Conservation (phyloP, 2,888 invertebrate genomes). For the Craniophora ligustri region DNA sequence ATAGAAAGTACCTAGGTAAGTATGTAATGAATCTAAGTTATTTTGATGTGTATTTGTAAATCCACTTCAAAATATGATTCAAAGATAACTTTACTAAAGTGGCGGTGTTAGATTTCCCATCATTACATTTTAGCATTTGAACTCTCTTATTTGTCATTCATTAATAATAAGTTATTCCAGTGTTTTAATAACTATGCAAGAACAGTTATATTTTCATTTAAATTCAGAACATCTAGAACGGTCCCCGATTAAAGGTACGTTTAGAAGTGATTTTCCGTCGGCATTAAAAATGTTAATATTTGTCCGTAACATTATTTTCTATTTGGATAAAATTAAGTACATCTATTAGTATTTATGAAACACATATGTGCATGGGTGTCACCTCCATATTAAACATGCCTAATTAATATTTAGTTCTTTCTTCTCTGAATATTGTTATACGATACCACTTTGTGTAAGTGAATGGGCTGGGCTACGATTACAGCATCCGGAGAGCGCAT, state of each 20-base stretch:
- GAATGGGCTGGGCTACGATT: slow-evolving; percentile 65
- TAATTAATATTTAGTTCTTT: slow-evolving; percentile 45
- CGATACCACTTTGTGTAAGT: slow-evolving; percentile 59
- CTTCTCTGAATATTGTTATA: slow-evolving; percentile 57
- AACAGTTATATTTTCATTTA: too few relatives aligned
- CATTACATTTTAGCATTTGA: too few relatives aligned
- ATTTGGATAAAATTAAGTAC: slow-evolving; percentile 1
- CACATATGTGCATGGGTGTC: slow-evolving; percentile 16
- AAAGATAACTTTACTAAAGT: too few relatives aligned
- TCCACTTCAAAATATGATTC: too few relatives aligned
- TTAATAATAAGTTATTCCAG: too few relatives aligned
- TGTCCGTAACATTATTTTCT: not conserved
- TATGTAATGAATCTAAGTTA: too few relatives aligned
- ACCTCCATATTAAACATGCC: slow-evolving; percentile 16
- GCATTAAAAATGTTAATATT: not conserved
- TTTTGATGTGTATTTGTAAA: too few relatives aligned
- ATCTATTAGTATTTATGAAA: not conserved
- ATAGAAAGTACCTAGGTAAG: too few relatives aligned
- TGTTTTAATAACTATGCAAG: too few relatives aligned
- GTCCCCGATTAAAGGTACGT: not conserved
- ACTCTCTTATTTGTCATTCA: too few relatives aligned
- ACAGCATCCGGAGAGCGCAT: slow-evolving; percentile 70
- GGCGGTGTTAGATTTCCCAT: too few relatives aligned
- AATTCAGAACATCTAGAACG: too few relatives aligned
- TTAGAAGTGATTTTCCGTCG: slow-evolving; percentile 9